Evolutionary conservation across 2,888 invertebrate genomes (phyloP).

Genomic region (Eilema caniola): DNA sequence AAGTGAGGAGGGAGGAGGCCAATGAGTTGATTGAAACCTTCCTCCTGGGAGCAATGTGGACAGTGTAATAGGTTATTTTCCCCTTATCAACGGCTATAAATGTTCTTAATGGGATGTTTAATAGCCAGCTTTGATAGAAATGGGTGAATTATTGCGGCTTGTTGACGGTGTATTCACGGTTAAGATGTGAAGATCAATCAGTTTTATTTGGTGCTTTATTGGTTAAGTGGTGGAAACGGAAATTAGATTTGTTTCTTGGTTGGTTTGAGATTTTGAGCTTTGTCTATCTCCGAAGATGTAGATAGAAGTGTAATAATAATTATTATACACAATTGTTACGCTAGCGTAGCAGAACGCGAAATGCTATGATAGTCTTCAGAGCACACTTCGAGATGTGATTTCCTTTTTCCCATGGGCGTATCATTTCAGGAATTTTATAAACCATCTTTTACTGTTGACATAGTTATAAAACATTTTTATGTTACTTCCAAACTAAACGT

Average conservation of each 20-base stretch:
- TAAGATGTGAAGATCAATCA: neutral
- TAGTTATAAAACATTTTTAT: neutral
- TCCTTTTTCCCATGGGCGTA: no score
- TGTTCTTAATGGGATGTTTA: constrained; percentile 39
- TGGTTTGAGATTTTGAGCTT: no score
- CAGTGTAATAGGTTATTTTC: constrained; percentile 54
- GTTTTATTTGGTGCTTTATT: constrained; percentile 3
- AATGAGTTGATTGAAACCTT: constrained; percentile 64
- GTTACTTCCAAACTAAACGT: neutral
- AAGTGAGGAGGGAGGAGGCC: constrained; percentile 31
- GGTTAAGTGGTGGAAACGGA: neutral
- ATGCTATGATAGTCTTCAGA: no score
- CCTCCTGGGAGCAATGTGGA: constrained; percentile 53
- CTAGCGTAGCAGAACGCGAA: no score
- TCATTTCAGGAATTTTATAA: neutral
- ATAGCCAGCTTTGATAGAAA: constrained; percentile 36
- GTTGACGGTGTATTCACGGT: constrained; percentile 6
- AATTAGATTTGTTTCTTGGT: no score
- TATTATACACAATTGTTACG: no score
- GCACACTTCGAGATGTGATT: no score
- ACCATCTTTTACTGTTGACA: neutral
- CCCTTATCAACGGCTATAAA: constrained; percentile 46
- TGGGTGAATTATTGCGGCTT: constrained; percentile 10
- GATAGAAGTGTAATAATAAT: no score
- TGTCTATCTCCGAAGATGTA: no score